Evolutionary conservation across 2,113 vertebrate species (phyloP), one percentile per base, ranked within the genome.

Genomic region (Pavo muticus): DNA sequence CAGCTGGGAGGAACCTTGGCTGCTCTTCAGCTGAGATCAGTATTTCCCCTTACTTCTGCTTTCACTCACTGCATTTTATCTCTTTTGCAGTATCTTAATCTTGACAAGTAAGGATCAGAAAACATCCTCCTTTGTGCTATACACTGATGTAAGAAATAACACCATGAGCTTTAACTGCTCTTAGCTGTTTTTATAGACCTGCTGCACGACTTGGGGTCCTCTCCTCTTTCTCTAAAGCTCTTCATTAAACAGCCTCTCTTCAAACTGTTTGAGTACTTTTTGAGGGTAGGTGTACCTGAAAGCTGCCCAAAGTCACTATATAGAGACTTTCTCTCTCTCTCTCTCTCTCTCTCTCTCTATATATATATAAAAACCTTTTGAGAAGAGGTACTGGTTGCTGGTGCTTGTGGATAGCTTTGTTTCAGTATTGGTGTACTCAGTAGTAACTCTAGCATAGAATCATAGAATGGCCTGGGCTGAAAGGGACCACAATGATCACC

Each of bases 1-100:
- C 88, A 67, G 90, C 80, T 94, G 85, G n/a, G 74, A 84, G 11
- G 81, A 74, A 64, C 97, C 89, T 70, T 93, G 96, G 96, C 93
- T 90, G 25, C 92, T 88, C 75, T 85, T 70, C 90, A 80, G 79
- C 93, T 96, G 94, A 95, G 91, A 81, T 85, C 84, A 74, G 44
- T 59, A 21, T 88, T 83, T 92, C 61, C 92, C 87, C 63, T 96
- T 48, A 29, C 57, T 71, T 72, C n/a, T 68, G 44, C 63, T 93
- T 91, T 94, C 71, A 7, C 92, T 95, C 30, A 10, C 87, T 63
- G 10, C 27, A 3, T 73, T 86, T 88, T 92, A 65, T 91, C 11
- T 1, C 87, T 72, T 88, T 69, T 24, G n/a, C 42, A 88, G 45
- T 72, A 72, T 56, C 44, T 73, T 44, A 9, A 18, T 69, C 42